These are phyloP conservation scores for Nothocercus nigrocapillus DNA, from an alignment of 2,113 vertebrate genomes.

Conservation along the genomic window DNA sequence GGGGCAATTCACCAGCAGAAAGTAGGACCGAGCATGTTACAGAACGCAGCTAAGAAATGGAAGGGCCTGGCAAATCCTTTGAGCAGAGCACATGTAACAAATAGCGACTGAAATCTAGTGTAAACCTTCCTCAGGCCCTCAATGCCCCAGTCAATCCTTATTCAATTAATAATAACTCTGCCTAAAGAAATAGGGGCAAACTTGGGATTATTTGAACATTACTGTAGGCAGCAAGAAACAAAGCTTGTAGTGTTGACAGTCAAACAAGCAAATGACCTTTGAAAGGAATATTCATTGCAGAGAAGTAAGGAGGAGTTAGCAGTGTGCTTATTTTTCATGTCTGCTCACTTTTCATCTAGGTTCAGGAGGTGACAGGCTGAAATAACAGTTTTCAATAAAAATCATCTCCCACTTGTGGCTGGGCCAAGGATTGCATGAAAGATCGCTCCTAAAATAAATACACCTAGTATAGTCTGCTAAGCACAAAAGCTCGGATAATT, in stretches of 20 bases:
- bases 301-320: not conserved
- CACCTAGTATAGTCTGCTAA: not conserved
- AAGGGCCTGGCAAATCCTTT: not conserved
- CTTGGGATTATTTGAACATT: not conserved
- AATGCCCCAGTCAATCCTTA: not conserved
- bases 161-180: not conserved
- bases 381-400: not conserved
- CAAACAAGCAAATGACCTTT: not conserved
- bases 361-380: conserved; percentile 1
- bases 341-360: not conserved
- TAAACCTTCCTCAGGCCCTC: not conserved
- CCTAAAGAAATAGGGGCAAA: not conserved
- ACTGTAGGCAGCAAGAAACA: not conserved
- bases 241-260: not conserved
- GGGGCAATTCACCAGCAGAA: not conserved
- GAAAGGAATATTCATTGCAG: not conserved
- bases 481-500: not conserved
- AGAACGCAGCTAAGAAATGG: not conserved
- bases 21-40: not conserved
- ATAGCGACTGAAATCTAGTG: not conserved
- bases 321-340: not conserved
- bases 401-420: conserved; percentile 7
- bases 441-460: conserved; percentile 1
- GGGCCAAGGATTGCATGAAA: not conserved
- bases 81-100: conserved; percentile 1